A percentile compares a stretch with the other conserved stretches of the same genome.
These are phyloP conservation scores for Pygoscelis antarcticus DNA, from an alignment of 2,113 vertebrate species.

Conservation along the genomic window DNA sequence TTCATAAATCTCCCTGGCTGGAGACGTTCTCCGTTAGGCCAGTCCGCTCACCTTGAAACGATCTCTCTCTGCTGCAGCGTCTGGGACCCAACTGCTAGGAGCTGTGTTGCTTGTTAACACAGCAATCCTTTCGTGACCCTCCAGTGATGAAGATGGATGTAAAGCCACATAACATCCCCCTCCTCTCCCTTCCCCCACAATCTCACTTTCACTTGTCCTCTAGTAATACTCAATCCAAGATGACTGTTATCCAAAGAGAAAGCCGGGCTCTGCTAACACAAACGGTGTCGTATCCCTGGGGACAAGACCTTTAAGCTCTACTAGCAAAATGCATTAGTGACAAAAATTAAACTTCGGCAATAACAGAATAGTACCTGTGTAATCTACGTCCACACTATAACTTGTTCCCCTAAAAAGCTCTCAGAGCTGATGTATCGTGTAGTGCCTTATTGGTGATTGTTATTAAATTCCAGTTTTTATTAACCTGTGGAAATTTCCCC, in stretches of 20 bases:
- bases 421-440: neutral
- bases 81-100: neutral
- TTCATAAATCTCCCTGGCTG: conserved; percentile 14
- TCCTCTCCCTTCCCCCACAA: neutral
- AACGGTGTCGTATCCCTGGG: neutral
- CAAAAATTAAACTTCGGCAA: conserved; percentile 18
- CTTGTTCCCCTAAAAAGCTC: neutral
- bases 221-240: neutral
- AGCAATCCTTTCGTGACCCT: neutral
- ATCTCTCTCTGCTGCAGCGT: neutral
- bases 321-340: conserved; percentile 34
- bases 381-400: neutral
- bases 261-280: conserved; percentile 13
- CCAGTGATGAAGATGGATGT: conserved; percentile 42
- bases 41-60: conserved; percentile 58
- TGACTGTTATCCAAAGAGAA: conserved; percentile 15
- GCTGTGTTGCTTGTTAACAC: conserved; percentile 21
- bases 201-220: conserved; percentile 55
- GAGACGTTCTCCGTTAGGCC: neutral
- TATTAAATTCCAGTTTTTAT: neutral
- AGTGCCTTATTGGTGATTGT: neutral
- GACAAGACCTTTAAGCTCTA: conserved; percentile 19
- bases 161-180: neutral
- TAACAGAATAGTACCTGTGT: neutral
- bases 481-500: neutral